A percentile compares a stretch with the other conserved stretches of the same genome.
phyloP scores from a whole-genome alignment of 1,140 invertebrate genomes.

The Rhyzopertha dominica region DNA sequence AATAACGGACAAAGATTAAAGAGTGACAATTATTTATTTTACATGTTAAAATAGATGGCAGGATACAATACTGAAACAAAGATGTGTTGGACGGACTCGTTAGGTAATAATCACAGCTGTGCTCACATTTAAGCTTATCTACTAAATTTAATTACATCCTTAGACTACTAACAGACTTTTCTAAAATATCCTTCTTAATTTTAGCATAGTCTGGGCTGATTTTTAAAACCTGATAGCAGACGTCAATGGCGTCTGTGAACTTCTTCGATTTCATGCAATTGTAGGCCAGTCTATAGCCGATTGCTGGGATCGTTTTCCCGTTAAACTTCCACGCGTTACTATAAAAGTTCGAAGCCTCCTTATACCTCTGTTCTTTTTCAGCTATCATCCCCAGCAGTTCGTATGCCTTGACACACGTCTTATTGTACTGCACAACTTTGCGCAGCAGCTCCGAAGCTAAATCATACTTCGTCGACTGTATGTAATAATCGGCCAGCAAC shows the following conservation, averaged over 20 bases:
- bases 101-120: no score
- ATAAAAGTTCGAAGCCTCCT: conserved; percentile 80
- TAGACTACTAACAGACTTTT: conserved; percentile 85
- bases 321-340: conserved; percentile 79
- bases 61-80: no score
- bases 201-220: conserved; percentile 84
- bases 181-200: conserved; percentile 88
- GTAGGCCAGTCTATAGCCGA: conserved; percentile 91
- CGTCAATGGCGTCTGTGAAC: conserved; percentile 81
- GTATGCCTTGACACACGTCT: conserved; percentile 84
- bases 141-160: conserved; percentile 56
- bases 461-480: conserved; percentile 82
- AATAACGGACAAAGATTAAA: no score
- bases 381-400: conserved; percentile 82
- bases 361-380: conserved; percentile 90
- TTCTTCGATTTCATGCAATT: conserved; percentile 87
- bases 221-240: conserved; percentile 76
- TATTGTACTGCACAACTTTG: conserved; percentile 81
- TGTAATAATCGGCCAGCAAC: conserved; percentile 85
- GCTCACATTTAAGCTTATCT: no score
- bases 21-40: no score
- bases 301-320: conserved; percentile 71
- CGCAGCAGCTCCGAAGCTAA: conserved; percentile 77
- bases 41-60: no score
- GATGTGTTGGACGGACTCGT: no score